These are phyloP conservation scores for Campoplex nolae DNA, from an alignment of 2,888 invertebrate genomes.

Conservation along the genomic window DNA sequence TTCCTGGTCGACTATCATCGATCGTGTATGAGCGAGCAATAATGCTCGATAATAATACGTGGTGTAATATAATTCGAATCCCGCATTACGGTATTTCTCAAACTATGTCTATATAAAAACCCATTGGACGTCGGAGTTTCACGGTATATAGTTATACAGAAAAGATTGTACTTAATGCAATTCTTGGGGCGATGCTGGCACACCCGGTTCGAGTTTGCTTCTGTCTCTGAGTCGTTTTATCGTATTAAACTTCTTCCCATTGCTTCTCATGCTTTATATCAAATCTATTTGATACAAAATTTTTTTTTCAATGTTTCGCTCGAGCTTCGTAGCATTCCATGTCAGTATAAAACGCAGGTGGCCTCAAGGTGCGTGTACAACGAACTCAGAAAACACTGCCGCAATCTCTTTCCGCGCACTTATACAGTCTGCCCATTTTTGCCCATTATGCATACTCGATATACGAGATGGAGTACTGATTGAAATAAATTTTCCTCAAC, in stretches of 20 bases:
- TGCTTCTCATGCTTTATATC: slow-evolving; percentile 54
- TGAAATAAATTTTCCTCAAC: not conserved
- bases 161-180: slow-evolving; percentile 5
- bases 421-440: slow-evolving; percentile 2
- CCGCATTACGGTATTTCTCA: slow-evolving; percentile 49
- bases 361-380: not conserved
- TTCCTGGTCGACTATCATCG: slow-evolving; percentile 38
- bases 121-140: not conserved
- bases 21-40: slow-evolving; percentile 16
- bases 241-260: slow-evolving; percentile 54
- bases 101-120: slow-evolving; percentile 10
- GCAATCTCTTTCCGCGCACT: not conserved
- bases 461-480: not conserved
- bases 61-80: slow-evolving; percentile 55
- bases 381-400: not conserved
- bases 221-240: slow-evolving; percentile 48
- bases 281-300: slow-evolving; percentile 1
- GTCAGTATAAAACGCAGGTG: slow-evolving; percentile 68
- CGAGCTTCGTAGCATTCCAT: slow-evolving; percentile 70
- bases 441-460: slow-evolving; percentile 2
- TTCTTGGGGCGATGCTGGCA: slow-evolving; percentile 19
- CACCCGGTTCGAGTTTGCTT: slow-evolving; percentile 44
- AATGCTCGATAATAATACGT: slow-evolving; percentile 33
- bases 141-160: not conserved
- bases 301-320: not conserved